Conservation (phyloP, 2,113 vertebrate species). For the Electrona antarctica region DNA sequence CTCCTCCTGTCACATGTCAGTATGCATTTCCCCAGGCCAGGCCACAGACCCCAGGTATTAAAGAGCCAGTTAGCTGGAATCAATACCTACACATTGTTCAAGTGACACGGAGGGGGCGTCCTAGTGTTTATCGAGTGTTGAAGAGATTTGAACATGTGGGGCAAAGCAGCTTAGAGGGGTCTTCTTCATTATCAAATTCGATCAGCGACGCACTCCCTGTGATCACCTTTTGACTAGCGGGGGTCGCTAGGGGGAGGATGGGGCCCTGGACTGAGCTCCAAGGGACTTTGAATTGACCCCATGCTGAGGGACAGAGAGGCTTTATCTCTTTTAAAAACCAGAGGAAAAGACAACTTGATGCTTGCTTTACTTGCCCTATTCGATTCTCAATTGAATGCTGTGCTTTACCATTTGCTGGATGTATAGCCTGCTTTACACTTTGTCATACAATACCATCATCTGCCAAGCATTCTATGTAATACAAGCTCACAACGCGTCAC, state of each 20-base stretch:
- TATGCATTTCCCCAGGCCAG: slow-evolving; percentile 67
- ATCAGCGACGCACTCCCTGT: slow-evolving; percentile 70
- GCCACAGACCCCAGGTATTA: slow-evolving; percentile 77
- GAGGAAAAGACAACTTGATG: slow-evolving; percentile 37
- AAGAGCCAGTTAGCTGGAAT: slow-evolving; percentile 74
- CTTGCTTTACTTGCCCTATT: neutral
- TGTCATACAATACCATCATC: no score
- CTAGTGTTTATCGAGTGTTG: slow-evolving; percentile 70
- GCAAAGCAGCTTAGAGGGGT: slow-evolving; percentile 77
- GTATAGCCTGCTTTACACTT: no score
- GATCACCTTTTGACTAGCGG: slow-evolving; percentile 75
- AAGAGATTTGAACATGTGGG: slow-evolving; percentile 78
- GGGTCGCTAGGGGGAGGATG: slow-evolving; percentile 48
- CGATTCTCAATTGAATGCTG: neutral
- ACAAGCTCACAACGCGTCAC: no score
- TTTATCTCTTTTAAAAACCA: slow-evolving; percentile 37
- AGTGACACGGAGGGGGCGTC: slow-evolving; percentile 70
- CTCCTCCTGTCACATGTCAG: slow-evolving; percentile 75
- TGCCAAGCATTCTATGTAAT: no score
- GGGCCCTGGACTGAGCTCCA: slow-evolving; percentile 5
- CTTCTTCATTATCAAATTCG: slow-evolving; percentile 83
- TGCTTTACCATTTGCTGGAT: neutral
- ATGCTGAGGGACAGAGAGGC: slow-evolving; percentile 63
- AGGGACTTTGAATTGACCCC: slow-evolving; percentile 42
- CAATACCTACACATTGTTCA: slow-evolving; percentile 82